Evolutionary conservation across 2,113 vertebrate species (phyloP).

Genomic region (Clupea harengus): DNA sequence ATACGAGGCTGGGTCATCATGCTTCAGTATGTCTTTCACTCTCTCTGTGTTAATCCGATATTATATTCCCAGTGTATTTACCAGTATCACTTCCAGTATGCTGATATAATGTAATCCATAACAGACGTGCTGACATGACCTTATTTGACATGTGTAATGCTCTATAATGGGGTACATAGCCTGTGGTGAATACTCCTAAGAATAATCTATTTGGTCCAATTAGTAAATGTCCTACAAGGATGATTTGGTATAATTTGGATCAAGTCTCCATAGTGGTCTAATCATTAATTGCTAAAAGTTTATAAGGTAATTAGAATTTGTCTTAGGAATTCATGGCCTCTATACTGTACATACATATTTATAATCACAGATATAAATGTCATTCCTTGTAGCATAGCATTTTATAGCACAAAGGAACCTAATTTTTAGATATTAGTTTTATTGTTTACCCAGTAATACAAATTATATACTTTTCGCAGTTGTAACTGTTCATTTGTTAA

Average conservation of each 20-base stretch:
- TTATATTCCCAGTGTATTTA: neutral
- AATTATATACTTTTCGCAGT: no score
- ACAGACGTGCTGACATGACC: neutral
- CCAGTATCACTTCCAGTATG: neutral
- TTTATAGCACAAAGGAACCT: no score
- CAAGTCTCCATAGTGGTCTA: neutral
- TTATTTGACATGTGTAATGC: neutral
- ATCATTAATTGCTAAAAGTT: neutral
- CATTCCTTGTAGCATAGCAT: no score
- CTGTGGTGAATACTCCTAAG: neutral
- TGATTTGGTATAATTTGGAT: neutral
- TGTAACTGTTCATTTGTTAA: no score
- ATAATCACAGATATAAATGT: no score
- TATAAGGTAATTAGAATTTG: no score
- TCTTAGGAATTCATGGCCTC: no score
- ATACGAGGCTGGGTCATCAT: neutral
- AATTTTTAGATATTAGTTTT: no score
- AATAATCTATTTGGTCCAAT: neutral
- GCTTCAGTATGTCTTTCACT: neutral
- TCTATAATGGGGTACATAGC: neutral
- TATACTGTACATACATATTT: no score
- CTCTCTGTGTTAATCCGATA: neutral
- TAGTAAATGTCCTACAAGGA: neutral
- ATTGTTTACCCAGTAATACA: no score
- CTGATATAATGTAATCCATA: neutral